Conservation (phyloP, 2,888 invertebrate species). For the Tetropium fuscum region DNA sequence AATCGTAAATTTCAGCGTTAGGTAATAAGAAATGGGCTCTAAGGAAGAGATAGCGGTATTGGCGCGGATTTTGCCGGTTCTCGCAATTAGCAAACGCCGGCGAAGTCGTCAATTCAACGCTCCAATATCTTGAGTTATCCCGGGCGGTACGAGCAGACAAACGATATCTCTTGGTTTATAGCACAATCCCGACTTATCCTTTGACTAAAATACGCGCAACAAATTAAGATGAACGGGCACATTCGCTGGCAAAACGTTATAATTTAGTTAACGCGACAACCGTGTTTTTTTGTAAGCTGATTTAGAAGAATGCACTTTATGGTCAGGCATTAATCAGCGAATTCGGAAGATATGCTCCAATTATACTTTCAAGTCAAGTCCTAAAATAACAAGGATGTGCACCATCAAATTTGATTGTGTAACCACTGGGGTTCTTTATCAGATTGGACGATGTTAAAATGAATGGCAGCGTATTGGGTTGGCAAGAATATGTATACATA, state of each 20-base stretch:
- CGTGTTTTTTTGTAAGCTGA: too few relatives aligned
- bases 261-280: constrained; percentile 26
- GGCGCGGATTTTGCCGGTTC: constrained; percentile 38
- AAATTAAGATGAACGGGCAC: constrained; percentile 44
- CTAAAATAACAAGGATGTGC: too few relatives aligned
- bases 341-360: too few relatives aligned
- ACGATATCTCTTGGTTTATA: constrained; percentile 55
- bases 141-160: constrained; percentile 46
- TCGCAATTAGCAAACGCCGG: constrained; percentile 47
- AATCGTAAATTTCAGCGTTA: constrained; percentile 33
- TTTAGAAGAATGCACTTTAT: too few relatives aligned
- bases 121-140: constrained; percentile 52
- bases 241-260: constrained; percentile 37
- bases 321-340: too few relatives aligned
- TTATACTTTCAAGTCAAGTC: too few relatives aligned
- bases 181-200: constrained; percentile 39
- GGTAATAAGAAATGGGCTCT: constrained; percentile 36
- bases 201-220: constrained; percentile 43
- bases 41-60: constrained; percentile 44
- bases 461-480: too few relatives aligned
- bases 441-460: too few relatives aligned
- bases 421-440: too few relatives aligned
- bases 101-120: constrained; percentile 40
- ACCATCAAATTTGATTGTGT: too few relatives aligned
- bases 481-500: too few relatives aligned